Conservation (phyloP, 2,888 invertebrate species). For the Muscina levida region DNA sequence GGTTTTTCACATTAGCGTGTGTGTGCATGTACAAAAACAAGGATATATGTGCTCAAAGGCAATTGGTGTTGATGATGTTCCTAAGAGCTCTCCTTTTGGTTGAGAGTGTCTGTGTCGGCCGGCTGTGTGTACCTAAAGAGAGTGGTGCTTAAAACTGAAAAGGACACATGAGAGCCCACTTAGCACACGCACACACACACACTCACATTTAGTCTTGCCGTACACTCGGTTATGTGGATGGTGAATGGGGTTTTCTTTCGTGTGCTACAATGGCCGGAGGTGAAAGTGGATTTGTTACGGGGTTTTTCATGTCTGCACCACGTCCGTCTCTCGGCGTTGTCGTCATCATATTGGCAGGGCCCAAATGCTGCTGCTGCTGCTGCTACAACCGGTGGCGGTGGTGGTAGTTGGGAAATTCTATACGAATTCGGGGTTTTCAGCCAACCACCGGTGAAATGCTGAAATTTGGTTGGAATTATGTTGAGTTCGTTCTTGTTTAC, state of each 20-base stretch:
- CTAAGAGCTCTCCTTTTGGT: conserved; percentile 46
- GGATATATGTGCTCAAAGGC: conserved; percentile 63
- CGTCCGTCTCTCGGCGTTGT: conserved; percentile 32
- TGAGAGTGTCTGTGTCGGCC: conserved; percentile 37
- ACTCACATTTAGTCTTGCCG: too few relatives aligned
- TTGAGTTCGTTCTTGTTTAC: conserved; percentile 79
- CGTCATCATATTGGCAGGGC: conserved; percentile 31
- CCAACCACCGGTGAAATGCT: conserved; percentile 54
- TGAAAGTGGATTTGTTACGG: conserved; percentile 63
- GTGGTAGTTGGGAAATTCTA: conserved; percentile 64
- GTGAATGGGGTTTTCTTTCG: conserved; percentile 57
- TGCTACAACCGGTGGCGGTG: conserved; percentile 27
- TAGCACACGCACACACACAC: conserved; percentile 69
- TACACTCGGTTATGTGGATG: conserved; percentile 58
- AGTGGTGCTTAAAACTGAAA: conserved; percentile 69
- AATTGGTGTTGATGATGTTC: conserved; percentile 65
- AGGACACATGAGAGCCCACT: conserved; percentile 80
- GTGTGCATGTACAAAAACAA: too few relatives aligned
- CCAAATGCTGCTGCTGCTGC: not conserved
- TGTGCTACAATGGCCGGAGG: conserved; percentile 55
- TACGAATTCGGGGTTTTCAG: conserved; percentile 44
- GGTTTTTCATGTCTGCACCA: conserved; percentile 46
- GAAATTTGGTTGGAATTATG: conserved; percentile 74
- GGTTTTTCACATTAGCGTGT: conserved; percentile 10
- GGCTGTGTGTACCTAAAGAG: conserved; percentile 51